Evolutionary conservation across 2,797 vertebrate genomes (phyloP).

Genomic region (Pseudotriccus pelzelni): DNA sequence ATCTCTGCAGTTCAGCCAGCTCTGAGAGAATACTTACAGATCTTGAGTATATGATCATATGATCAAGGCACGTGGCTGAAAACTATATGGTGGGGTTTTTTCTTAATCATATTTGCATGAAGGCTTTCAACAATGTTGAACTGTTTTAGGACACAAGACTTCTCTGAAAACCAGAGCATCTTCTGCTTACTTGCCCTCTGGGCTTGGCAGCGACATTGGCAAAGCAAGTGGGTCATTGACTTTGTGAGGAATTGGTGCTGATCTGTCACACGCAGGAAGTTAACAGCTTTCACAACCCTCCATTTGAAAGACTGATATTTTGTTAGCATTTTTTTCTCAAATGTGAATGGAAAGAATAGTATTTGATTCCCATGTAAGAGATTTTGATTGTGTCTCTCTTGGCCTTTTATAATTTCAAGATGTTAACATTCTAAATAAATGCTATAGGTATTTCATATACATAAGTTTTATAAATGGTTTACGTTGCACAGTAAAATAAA

Average conservation of each 20-base stretch:
- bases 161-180: neutral
- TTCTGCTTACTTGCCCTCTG: neutral
- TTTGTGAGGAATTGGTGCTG: neutral
- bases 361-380: neutral
- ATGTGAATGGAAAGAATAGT: neutral
- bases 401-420: neutral
- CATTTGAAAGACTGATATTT: neutral
- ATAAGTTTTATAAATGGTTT: neutral
- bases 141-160: neutral
- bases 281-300: neutral
- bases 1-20: neutral
- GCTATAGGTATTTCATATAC: neutral
- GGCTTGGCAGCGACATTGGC: neutral
- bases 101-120: neutral
- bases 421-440: neutral
- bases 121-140: neutral
- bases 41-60: neutral
- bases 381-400: neutral
- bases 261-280: neutral
- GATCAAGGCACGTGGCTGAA: neutral
- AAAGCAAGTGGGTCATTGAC: neutral
- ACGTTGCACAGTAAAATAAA: neutral
- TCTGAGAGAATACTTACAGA: neutral
- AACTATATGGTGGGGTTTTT: neutral
- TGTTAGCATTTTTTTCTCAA: neutral